Conservation (phyloP, 1,140 invertebrate species). For the Nephila pilipes region DNA sequence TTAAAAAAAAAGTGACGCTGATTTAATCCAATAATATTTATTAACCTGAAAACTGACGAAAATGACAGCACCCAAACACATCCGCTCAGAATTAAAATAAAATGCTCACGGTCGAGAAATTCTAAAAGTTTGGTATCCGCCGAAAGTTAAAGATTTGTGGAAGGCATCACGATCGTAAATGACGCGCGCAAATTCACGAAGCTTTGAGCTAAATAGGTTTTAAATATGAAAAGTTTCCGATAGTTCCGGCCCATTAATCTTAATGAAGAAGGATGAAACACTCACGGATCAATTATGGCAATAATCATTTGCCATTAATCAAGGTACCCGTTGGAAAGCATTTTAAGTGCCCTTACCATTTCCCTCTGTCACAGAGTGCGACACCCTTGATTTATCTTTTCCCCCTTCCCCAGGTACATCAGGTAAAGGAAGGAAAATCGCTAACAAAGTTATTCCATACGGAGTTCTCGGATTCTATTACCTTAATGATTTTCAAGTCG, state of each 20-base stretch:
- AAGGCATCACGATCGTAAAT: conserved; percentile 56
- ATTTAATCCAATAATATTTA: conserved; percentile 27
- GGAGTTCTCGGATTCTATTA: conserved; percentile 71
- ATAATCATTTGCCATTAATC: conserved; percentile 77
- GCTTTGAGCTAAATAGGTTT: conserved; percentile 76
- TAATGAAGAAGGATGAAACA: conserved; percentile 77
- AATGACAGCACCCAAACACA: neutral
- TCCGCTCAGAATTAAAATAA: conserved; percentile 29
- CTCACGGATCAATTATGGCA: conserved; percentile 76
- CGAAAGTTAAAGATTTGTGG: conserved; percentile 66
- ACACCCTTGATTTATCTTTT: conserved; percentile 74
- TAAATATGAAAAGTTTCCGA: conserved; percentile 77
- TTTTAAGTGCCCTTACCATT: conserved; percentile 72
- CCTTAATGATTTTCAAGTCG: conserved; percentile 52
- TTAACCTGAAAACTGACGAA: neutral
- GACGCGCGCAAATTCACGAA: conserved; percentile 70
- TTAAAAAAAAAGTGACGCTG: neutral
- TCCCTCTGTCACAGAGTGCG: conserved; percentile 62
- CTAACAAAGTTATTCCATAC: conserved; percentile 64
- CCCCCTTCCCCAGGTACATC: conserved; percentile 38
- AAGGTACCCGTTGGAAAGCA: conserved; percentile 65
- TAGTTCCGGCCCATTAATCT: conserved; percentile 76
- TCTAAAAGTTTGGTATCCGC: conserved; percentile 53
- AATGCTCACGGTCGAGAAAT: conserved; percentile 56
- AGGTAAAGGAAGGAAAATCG: conserved; percentile 61